Evolutionary conservation across 2,888 invertebrate genomes (phyloP).

Genomic region (Plusia festucae): DNA sequence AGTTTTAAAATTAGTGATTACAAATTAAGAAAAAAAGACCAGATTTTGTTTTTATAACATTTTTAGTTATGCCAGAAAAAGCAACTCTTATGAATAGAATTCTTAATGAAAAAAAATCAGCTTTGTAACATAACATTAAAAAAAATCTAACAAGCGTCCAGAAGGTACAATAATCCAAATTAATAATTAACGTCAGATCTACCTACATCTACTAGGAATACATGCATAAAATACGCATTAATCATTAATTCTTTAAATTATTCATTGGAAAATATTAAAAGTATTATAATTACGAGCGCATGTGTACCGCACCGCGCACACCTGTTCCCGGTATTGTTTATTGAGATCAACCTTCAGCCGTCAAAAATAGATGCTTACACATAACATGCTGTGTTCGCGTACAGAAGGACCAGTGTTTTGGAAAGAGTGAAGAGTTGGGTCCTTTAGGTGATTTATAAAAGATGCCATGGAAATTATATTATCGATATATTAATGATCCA

Average conservation of each 20-base stretch:
- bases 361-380: conserved; percentile 65
- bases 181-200: neutral
- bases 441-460: too few species aligned
- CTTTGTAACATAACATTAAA: neutral
- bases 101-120: neutral
- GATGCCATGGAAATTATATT: too few species aligned
- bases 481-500: too few species aligned
- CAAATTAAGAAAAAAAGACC: too few species aligned
- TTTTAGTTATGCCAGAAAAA: too few species aligned
- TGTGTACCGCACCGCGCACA: conserved; percentile 56
- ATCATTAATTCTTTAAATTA: neutral
- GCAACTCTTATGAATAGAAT: neutral
- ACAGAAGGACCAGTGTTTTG: conserved; percentile 25
- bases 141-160: neutral
- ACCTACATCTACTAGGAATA: neutral
- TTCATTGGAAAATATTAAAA: conserved; percentile 32
- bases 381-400: neutral
- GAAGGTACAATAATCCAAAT: neutral
- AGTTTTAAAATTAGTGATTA: too few species aligned
- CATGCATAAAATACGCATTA: neutral
- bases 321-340: conserved; percentile 73
- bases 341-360: conserved; percentile 65
- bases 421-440: neutral
- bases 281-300: conserved; percentile 29
- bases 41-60: too few species aligned